Percentiles rank a stretch among this genome's conserved stretches.
phyloP scores from a whole-genome alignment of 1,140 invertebrate genomes.

The Archivesica marissinica region DNA sequence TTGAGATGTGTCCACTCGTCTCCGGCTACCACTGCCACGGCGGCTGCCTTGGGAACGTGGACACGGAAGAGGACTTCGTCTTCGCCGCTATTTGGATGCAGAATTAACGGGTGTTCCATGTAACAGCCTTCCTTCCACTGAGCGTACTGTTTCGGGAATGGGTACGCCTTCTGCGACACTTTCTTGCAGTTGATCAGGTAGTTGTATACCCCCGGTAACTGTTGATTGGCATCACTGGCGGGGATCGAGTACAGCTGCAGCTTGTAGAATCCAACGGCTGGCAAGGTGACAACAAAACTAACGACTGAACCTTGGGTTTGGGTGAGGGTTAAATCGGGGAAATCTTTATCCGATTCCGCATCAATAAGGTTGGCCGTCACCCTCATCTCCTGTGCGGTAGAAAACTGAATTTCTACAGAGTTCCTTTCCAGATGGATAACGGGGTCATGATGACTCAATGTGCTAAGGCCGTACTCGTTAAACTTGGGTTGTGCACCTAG shows the following conservation, averaged over 20 bases:
- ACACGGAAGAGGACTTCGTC: slow-evolving; percentile 76
- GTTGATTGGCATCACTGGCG: slow-evolving; percentile 78
- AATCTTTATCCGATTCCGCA: slow-evolving; percentile 77
- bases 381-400: slow-evolving; percentile 74
- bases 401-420: slow-evolving; percentile 77
- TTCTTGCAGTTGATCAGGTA: slow-evolving; percentile 82
- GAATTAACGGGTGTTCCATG: slow-evolving; percentile 77
- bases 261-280: slow-evolving; percentile 81
- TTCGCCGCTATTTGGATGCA: slow-evolving; percentile 65
- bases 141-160: slow-evolving; percentile 83
- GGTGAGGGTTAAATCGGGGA: slow-evolving; percentile 81
- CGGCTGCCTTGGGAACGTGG: slow-evolving; percentile 77
- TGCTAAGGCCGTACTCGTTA: slow-evolving; percentile 77
- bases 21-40: slow-evolving; percentile 81
- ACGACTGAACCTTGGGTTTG: slow-evolving; percentile 76
- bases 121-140: slow-evolving; percentile 84
- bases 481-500: slow-evolving; percentile 82
- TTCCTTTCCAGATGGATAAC: slow-evolving; percentile 80
- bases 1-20: slow-evolving; percentile 82
- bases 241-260: slow-evolving; percentile 83
- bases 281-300: slow-evolving; percentile 78
- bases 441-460: slow-evolving; percentile 81
- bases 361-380: slow-evolving; percentile 83
- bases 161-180: slow-evolving; percentile 52
- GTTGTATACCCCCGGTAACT: slow-evolving; percentile 83